These are phyloP conservation scores for Intellagama lesueurii DNA, from an alignment of 2,797 vertebrate genomes.

Conservation along the genomic window DNA sequence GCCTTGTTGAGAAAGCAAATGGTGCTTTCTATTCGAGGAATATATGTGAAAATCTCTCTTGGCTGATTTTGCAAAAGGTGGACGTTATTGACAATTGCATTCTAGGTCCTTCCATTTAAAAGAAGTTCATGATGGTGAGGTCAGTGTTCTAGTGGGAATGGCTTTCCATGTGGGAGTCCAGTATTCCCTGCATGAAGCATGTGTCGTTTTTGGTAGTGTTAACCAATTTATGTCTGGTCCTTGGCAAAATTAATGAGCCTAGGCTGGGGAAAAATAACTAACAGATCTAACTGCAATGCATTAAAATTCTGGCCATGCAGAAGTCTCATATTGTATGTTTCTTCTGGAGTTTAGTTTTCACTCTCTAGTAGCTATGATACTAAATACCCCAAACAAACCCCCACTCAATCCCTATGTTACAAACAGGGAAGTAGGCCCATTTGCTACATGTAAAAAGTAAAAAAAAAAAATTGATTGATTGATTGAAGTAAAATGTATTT, in stretches of 20 bases:
- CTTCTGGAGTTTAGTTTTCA: not conserved
- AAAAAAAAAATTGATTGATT: no score
- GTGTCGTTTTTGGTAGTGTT: constrained; percentile 33
- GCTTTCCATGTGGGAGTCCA: constrained; percentile 52
- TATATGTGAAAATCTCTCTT: constrained; percentile 9
- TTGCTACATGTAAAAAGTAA: not conserved
- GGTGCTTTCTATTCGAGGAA: not conserved
- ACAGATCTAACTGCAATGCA: constrained; percentile 44
- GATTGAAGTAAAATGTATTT: no score
- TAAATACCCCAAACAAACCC: not conserved
- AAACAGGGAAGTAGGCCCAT: not conserved
- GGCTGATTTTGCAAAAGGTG: constrained; percentile 54
- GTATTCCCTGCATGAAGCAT: constrained; percentile 67
- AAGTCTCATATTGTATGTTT: constrained; percentile 33
- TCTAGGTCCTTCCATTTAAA: constrained; percentile 65
- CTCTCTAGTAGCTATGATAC: not conserved
- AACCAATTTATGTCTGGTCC: constrained; percentile 24
- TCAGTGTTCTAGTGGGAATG: constrained; percentile 46
- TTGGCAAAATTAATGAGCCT: constrained; percentile 20
- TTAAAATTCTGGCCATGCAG: constrained; percentile 46
- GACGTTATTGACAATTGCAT: constrained; percentile 62
- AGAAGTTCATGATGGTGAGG: constrained; percentile 56
- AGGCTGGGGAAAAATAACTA: constrained; percentile 51
- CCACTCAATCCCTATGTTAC: not conserved
- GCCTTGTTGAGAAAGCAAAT: not conserved